These are phyloP conservation scores for Maniola jurtina DNA, from an alignment of 1,140 invertebrate species.

Conservation along the genomic window DNA sequence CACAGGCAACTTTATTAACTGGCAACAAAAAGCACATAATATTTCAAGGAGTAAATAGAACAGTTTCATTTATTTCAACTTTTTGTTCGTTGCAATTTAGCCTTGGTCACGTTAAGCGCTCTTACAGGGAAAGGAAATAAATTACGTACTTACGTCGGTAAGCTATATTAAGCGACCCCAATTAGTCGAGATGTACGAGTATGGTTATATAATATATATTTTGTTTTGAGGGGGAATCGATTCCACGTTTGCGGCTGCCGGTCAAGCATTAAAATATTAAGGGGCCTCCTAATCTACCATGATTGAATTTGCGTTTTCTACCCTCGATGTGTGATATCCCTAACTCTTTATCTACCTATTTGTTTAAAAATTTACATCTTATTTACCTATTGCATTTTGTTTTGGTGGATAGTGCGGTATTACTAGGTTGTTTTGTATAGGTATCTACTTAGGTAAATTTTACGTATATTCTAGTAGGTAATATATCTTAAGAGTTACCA, in stretches of 20 bases:
- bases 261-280: slow-evolving; percentile 77
- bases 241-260: slow-evolving; percentile 66
- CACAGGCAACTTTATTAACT: not conserved
- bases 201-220: slow-evolving; percentile 67
- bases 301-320: slow-evolving; percentile 74
- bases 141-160: slow-evolving; percentile 76
- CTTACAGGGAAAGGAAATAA: slow-evolving; percentile 62
- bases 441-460: too few relatives aligned
- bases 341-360: slow-evolving; percentile 35
- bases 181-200: slow-evolving; percentile 71
- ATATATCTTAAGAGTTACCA: too few relatives aligned
- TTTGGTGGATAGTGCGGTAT: too few relatives aligned
- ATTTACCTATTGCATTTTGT: slow-evolving; percentile 19
- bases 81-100: slow-evolving; percentile 33
- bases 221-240: slow-evolving; percentile 64
- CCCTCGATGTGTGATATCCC: slow-evolving; percentile 40
- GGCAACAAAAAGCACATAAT: slow-evolving; percentile 3
- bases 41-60: slow-evolving; percentile 7
- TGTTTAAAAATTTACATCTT: slow-evolving; percentile 6
- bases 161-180: slow-evolving; percentile 78
- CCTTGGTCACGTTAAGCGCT: slow-evolving; percentile 36
- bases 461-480: too few relatives aligned
- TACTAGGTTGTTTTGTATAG: too few relatives aligned
- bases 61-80: slow-evolving; percentile 21
- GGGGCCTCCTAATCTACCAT: slow-evolving; percentile 71